Base-by-base conservation (phyloP, 2,888 invertebrate genomes). In the Diarsia brunnea region DNA sequence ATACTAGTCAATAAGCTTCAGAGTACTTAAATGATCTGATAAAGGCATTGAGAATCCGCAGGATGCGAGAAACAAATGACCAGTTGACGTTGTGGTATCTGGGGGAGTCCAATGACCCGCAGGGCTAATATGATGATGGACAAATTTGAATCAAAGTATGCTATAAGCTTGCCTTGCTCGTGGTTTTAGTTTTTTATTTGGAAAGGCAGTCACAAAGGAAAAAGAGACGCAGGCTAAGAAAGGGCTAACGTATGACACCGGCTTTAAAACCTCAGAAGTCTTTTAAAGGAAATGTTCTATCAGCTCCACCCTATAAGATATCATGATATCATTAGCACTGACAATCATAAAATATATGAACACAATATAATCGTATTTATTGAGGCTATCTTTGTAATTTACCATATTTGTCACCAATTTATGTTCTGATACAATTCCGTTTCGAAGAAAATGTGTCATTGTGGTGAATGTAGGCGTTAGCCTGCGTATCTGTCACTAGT, bases 401-500 rank as follows among this genome's bases (percentile, higher is more conserved):
- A 71, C 82, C 82, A 73, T 85, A 85, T 83, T 77, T 82, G 82
- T 85, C 47, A 65, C 55, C 61, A 77, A 82, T 77, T 84, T 81
- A 85, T 85, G 77, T 69, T 53, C 61, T 60, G 73, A 67, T 85
- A 83, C 82, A 81, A 63, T 77, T 85, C 64, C 64, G 65, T 67
- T 85, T 83, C 85, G 68, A 85, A 66, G 82, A 73, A 82, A 82
- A 85, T 82, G 82, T 85, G 77, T 83, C 82, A 82, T 47, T 85
- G 61, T 53, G 8, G 71, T 69, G 21, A 11, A 61, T 63, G 82
- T 85, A 66, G 85, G 82, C 82, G 82, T 72, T 69, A 8, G 70
- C 47, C 68, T 61, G 61, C 51, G 4, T 53, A 73, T 85, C 73
- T 77, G 77, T 85, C 73, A 71, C 27, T 77, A 73, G 53, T 73